Evolutionary conservation across 2,113 vertebrate genomes (phyloP).

Genomic region (Ascaphus truei): DNA sequence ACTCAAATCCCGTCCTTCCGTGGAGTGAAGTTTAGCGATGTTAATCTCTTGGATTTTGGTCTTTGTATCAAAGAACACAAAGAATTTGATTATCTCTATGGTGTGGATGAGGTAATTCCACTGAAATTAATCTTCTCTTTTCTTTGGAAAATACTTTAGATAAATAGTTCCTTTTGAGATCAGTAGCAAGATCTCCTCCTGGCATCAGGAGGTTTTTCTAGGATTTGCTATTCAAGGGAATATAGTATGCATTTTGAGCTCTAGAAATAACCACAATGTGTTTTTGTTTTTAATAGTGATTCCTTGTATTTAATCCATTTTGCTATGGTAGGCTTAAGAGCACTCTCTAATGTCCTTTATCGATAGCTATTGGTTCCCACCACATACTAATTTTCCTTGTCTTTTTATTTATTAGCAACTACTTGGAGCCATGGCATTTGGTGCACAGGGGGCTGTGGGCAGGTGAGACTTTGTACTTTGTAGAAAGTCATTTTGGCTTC

Average conservation of each 20-base stretch:
- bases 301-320: background rate
- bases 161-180: too few relatives aligned
- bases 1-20: slow-evolving; percentile 79
- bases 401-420: slow-evolving; percentile 72
- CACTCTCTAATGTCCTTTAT: too few relatives aligned
- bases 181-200: too few relatives aligned
- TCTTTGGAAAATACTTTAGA: too few relatives aligned
- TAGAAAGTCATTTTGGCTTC: background rate
- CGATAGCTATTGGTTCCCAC: too few relatives aligned
- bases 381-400: background rate
- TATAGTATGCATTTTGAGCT: too few relatives aligned
- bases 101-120: slow-evolving; percentile 91
- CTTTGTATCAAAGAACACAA: slow-evolving; percentile 68
- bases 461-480: slow-evolving; percentile 64
- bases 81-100: slow-evolving; percentile 75
- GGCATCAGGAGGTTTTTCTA: background rate
- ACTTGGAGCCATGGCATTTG: slow-evolving; percentile 73
- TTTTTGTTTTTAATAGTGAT: too few relatives aligned
- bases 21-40: slow-evolving; percentile 84
- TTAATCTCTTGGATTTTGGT: slow-evolving; percentile 85
- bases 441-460: slow-evolving; percentile 85
- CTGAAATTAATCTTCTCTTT: too few relatives aligned
- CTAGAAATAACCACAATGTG: too few relatives aligned
- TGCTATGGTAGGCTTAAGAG: background rate
- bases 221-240: too few relatives aligned